Conservation (phyloP, 1,140 invertebrate genomes). For the Drosophila varians region DNA sequence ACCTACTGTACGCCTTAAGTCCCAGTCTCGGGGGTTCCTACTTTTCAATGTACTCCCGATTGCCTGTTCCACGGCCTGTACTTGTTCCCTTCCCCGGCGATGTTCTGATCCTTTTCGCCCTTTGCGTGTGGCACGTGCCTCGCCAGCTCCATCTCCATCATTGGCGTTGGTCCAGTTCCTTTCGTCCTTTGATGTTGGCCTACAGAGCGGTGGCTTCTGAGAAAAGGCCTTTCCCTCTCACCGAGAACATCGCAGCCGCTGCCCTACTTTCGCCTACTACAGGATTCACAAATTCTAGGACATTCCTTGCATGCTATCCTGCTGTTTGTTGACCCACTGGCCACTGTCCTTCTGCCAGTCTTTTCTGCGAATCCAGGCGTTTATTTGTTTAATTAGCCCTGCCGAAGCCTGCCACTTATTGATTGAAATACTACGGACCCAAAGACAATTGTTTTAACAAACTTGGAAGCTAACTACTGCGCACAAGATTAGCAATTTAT, state of each 20-base stretch:
- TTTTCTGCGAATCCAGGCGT: conserved; percentile 56
- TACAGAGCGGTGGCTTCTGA: conserved; percentile 67
- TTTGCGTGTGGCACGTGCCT: background rate
- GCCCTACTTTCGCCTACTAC: conserved; percentile 44
- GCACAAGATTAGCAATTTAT: background rate
- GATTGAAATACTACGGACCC: too few relatives aligned
- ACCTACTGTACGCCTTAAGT: too few relatives aligned
- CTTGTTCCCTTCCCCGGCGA: too few relatives aligned
- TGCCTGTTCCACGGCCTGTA: too few relatives aligned
- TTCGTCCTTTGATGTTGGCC: conserved; percentile 33
- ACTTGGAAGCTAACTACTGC: background rate
- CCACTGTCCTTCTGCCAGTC: conserved; percentile 25
- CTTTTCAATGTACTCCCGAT: too few relatives aligned
- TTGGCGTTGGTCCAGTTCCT: conserved; percentile 60
- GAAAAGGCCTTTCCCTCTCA: conserved; percentile 1
- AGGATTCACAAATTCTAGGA: conserved; percentile 62
- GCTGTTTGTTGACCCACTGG: conserved; percentile 30
- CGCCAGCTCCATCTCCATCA: conserved; percentile 48
- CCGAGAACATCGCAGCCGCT: conserved; percentile 8
- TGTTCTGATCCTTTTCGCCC: background rate
- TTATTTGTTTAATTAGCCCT: conserved; percentile 60
- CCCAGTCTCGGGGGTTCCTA: conserved; percentile 18
- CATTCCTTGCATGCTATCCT: conserved; percentile 42
- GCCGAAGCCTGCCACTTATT: too few relatives aligned
- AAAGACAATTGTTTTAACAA: too few relatives aligned